Conservation (phyloP, 2,797 vertebrate genomes). For the Nyctibius grandis region DNA sequence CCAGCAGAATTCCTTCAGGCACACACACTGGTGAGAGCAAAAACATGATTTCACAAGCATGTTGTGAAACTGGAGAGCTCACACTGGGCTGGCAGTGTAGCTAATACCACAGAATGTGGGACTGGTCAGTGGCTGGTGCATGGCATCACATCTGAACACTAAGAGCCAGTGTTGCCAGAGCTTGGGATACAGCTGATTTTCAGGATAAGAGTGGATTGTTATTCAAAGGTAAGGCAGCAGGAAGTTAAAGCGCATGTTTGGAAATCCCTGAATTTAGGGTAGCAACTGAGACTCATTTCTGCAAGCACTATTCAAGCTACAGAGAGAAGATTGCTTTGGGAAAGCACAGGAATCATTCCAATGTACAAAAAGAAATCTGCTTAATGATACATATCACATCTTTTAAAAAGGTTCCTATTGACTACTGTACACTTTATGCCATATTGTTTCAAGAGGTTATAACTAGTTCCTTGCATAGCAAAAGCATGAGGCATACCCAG, state of each 20-base stretch:
- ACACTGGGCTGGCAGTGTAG: not conserved
- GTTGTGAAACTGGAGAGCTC: not conserved
- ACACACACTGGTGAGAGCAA: not conserved
- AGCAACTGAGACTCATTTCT: not conserved
- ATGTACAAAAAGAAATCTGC: not conserved
- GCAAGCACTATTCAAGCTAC: not conserved
- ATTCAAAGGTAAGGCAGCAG: not conserved
- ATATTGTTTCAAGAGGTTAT: not conserved
- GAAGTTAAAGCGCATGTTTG: not conserved
- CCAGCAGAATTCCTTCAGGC: not conserved
- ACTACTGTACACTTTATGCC: not conserved
- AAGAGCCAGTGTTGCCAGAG: not conserved
- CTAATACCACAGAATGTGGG: not conserved
- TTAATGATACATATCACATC: not conserved
- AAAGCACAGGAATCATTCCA: not conserved
- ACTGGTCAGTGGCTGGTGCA: not conserved
- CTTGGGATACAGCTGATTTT: not conserved
- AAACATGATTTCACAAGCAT: not conserved
- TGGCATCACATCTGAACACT: not conserved
- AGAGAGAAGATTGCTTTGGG: not conserved
- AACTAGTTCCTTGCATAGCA: not conserved
- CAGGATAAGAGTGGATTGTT: not conserved
- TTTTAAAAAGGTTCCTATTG: not conserved
- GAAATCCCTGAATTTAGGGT: not conserved
- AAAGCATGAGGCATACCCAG: not conserved